Base-by-base conservation (phyloP, 2,797 vertebrate species). In the Eleutherodactylus coqui region DNA sequence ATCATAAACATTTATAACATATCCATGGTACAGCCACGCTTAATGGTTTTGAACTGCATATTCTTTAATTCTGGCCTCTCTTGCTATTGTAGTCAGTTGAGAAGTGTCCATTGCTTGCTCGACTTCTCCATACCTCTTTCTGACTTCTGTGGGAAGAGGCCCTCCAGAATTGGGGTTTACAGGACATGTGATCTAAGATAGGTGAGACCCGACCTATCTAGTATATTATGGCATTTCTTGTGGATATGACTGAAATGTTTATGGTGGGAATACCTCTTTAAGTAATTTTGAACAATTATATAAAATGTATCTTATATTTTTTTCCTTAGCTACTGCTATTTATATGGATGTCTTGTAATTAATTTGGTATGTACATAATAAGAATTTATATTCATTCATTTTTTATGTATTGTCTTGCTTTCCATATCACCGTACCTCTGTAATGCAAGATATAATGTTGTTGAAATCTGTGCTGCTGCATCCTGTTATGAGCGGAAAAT, bases 351-450 rank as follows among this genome's bases (percentile, higher is more conserved):
- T 73, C 36, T 41, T 41, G 14, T 45, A 43, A 24, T 32, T 45
- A 27, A 27, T 43, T 43, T 43, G 69, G 69, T 73, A 73, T 73
- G 69, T 73, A 73, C n/a, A 43, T 73, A 41, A 41, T 41, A 73
- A n/a, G 41, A 27, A 43, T 43, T 43, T 43, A 2, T 73, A 43
- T 43, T 43, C 29, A 27, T 73, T 11, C 24, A 45, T 45, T n/a
- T 27, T 45, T 45, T 38, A 43, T 38, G 24, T 16, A 27, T 27
- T 73, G 69, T 45, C 13, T 27, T 73, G 69, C 13, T 73, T 19
- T 70, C 21, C 36, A 70, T 41, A 41, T 73, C 69, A 13, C 4
- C 13, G 1, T 38, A 70, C 9, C 21, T 70, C 10, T 41, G 9
- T 24, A 5, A 11, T 24, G 13, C 36, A 70, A 41, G 19, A 41